phyloP scores from a whole-genome alignment of 2,888 invertebrate genomes.

The Psylliodes chrysocephalus region DNA sequence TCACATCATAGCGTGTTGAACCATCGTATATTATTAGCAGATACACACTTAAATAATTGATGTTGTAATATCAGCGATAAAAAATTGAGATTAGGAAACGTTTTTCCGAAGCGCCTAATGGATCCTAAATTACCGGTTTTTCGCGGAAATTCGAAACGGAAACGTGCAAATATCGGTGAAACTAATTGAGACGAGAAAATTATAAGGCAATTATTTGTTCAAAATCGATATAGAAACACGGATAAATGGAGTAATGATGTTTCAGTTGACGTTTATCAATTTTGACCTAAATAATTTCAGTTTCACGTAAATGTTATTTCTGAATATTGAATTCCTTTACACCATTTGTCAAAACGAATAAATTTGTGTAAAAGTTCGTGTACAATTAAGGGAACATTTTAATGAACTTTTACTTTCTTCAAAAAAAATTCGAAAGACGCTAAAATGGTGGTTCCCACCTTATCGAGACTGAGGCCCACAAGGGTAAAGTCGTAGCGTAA shows the following conservation, averaged over 20 bases:
- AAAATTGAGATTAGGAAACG: slow-evolving; percentile 25
- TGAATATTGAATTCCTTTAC: no score
- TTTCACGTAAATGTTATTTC: no score
- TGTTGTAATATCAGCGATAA: slow-evolving; percentile 26
- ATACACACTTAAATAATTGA: slow-evolving; percentile 28
- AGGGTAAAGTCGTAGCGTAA: no score
- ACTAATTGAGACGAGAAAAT: slow-evolving; percentile 11
- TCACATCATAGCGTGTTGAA: slow-evolving; percentile 23
- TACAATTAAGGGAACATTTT: no score
- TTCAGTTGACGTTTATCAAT: background rate
- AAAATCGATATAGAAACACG: background rate
- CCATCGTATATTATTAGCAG: slow-evolving; percentile 24
- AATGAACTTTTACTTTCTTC: no score
- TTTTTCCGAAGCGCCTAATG: slow-evolving; percentile 20
- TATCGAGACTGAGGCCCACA: no score
- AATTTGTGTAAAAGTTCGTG: no score
- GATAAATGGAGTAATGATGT: background rate
- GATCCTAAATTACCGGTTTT: slow-evolving; percentile 13
- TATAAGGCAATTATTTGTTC: background rate
- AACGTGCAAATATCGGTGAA: slow-evolving; percentile 3
- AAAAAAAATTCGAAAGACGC: no score
- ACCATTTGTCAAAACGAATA: no score
- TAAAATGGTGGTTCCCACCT: no score
- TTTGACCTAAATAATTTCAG: background rate
- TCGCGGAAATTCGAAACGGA: background rate